Conservation (phyloP, 2,888 invertebrate species). For the Hirudinaria manillensis region DNA sequence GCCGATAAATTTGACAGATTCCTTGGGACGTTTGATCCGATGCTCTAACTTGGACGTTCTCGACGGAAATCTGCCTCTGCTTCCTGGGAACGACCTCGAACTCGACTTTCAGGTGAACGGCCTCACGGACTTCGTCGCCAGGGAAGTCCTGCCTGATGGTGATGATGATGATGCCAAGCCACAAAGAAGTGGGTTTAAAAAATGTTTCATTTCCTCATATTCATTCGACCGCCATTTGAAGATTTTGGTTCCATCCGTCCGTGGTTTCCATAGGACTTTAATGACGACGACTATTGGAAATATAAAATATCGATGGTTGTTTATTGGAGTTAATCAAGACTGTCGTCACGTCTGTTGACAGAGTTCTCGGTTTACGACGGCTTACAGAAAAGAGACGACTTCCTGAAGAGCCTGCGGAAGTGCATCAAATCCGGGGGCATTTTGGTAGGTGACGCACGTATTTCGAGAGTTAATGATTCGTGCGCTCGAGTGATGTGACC, state of each 20-base stretch:
- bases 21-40: not conserved
- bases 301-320: no score
- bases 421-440: not conserved
- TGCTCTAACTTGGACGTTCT: not conserved
- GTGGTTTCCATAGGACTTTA: no score
- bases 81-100: not conserved
- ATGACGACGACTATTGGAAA: no score
- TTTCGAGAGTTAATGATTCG: no score
- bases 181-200: no score
- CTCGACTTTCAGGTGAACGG: not conserved
- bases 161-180: no score
- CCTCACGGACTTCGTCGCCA: not conserved
- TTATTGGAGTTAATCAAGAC: no score
- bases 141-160: not conserved
- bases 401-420: not conserved
- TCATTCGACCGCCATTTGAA: no score
- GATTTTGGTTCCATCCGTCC: no score
- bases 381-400: not conserved
- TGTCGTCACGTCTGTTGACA: no score
- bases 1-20: not conserved
- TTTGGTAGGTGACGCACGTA: not conserved
- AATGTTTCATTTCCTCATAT: no score
- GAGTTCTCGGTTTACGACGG: not conserved
- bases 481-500: no score
- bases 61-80: not conserved